A percentile compares a stretch with the other conserved stretches of the same genome.
Conservation (phyloP, 1,140 invertebrate species). For the Epicauta chinensis region DNA sequence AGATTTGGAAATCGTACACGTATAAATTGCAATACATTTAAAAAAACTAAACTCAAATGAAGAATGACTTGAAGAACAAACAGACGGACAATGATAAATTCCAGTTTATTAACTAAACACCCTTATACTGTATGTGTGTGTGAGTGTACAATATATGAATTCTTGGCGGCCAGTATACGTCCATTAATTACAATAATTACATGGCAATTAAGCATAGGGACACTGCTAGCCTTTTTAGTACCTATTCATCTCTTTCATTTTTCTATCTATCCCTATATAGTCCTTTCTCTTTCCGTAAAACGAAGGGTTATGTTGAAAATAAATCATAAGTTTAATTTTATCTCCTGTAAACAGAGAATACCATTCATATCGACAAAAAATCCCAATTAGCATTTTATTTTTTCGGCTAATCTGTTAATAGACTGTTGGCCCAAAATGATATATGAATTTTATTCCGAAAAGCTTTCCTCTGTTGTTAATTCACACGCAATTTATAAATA, state of each 20-base stretch:
- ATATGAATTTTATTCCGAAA: no score
- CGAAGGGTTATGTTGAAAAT: constrained; percentile 15
- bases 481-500: no score
- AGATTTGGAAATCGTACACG: background rate
- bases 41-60: no score
- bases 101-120: constrained; percentile 23
- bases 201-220: constrained; percentile 31
- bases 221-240: constrained; percentile 16
- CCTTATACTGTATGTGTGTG: constrained; percentile 5
- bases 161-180: constrained; percentile 20
- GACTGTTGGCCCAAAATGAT: background rate
- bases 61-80: background rate
- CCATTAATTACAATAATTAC: constrained; percentile 34
- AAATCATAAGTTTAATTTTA: constrained; percentile 27
- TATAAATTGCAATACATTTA: no score
- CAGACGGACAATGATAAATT: background rate
- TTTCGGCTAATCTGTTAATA: constrained; percentile 15
- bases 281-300: constrained; percentile 8
- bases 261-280: constrained; percentile 3
- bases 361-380: constrained; percentile 10
- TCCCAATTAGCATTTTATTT: constrained; percentile 13
- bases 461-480: no score
- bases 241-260: background rate
- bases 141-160: constrained; percentile 15
- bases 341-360: constrained; percentile 19